Evolutionary conservation across 2,113 vertebrate genomes (phyloP), one percentile per base, ranked within the genome.

Genomic region (Hystrix cristata): DNA sequence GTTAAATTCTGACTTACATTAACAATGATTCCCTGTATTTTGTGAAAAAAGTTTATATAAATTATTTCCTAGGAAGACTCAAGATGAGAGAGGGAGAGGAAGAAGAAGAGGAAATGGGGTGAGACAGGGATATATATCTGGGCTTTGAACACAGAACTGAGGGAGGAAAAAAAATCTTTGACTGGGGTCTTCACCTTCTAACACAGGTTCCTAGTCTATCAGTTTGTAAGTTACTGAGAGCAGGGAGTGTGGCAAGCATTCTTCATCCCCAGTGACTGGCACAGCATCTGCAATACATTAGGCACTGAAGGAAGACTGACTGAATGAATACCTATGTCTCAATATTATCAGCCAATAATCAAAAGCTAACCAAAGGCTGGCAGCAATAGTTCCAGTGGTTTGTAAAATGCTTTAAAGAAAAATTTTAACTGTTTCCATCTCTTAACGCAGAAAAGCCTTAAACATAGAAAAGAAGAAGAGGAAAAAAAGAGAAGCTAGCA

Each of bases 61-160:
- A 90, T 80, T 38, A 76, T 64, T 90, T 94, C 64, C 15, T 62
- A 72, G 29, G 21, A 95, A 92, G n/a, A 82, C 7, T 57, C 34
- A 64, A 81, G 29, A 74, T 2, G 91, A 38, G 21, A 59, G 18
- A n/a, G 27, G 46, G 9, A 10, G 23, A 82, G 21, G 60, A 74
- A 53, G 48, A 29, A 46, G 31, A 25, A 43, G n/a, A 27, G 12
- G 14, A 46, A 11, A 55, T 78, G 14, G 8, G 38, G 5, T 27
- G 27, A 78, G 46, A 16, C 2, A 48, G 21, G 25, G 72, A 76
- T 15, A 76, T 46, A 51, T 1, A 48, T 71, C 3, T 14, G 27
- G 53, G 55, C 46, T 97, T 82, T 71, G 25, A 89, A 81, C 57
- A 79, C 19, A 97, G 46, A 95, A 29, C 16, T n/a, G n/a, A 76